Evolutionary conservation across 2,797 vertebrate species (phyloP).

Genomic region (Tokudaia tokunoshimensis): DNA sequence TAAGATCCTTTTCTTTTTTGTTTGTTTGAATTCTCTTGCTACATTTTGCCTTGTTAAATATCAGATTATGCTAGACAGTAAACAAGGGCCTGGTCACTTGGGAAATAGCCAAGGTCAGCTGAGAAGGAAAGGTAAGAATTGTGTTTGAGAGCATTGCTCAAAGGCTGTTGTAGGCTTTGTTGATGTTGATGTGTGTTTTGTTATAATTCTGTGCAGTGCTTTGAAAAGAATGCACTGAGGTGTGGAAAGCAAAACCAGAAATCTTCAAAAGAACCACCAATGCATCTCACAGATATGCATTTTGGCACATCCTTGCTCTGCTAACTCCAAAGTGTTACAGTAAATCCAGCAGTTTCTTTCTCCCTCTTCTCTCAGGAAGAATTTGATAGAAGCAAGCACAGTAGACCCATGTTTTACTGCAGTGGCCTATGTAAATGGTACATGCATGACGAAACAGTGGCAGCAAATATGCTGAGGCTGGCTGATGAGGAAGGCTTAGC

Average conservation of each 20-base stretch:
- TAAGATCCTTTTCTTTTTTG: background rate
- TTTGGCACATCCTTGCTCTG: background rate
- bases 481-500: background rate
- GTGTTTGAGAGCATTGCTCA: constrained; percentile 18
- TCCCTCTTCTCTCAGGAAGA: background rate
- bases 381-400: background rate
- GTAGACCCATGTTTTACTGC: background rate
- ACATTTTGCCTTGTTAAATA: background rate
- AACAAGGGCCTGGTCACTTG: background rate
- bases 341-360: background rate
- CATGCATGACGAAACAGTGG: background rate
- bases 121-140: background rate
- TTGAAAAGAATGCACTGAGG: constrained; percentile 26
- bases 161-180: background rate
- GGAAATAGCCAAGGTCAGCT: background rate
- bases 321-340: constrained; percentile 12
- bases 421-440: background rate
- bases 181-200: constrained; percentile 37
- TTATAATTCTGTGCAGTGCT: constrained; percentile 9
- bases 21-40: constrained; percentile 27
- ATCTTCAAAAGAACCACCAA: background rate
- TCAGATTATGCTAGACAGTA: constrained; percentile 20
- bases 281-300: background rate
- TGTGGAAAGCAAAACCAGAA: background rate
- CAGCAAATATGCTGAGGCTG: background rate